These are phyloP conservation scores for Danio choprae DNA, from an alignment of 2,797 vertebrate species.

Conservation along the genomic window DNA sequence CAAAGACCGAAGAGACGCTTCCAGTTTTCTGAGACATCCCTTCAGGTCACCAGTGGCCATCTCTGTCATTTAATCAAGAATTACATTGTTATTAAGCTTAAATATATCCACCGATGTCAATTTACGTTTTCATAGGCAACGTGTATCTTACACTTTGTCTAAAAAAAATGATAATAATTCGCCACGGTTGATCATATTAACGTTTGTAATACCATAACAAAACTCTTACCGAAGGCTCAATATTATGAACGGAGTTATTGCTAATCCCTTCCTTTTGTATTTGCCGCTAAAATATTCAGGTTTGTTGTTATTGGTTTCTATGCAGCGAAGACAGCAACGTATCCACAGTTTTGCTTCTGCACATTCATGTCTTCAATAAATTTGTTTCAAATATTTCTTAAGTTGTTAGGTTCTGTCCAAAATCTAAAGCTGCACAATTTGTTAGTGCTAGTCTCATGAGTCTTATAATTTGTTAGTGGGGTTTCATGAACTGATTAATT, in stretches of 20 bases:
- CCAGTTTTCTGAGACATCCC: slow-evolving; percentile 87
- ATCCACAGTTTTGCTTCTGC: slow-evolving; percentile 14
- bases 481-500: not conserved
- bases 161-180: not conserved
- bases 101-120: not conserved
- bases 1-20: slow-evolving; percentile 83
- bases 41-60: slow-evolving; percentile 90
- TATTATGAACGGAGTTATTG: not conserved
- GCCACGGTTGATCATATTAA: not conserved
- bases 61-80: slow-evolving; percentile 24
- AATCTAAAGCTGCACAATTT: not conserved
- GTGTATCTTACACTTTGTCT: not conserved
- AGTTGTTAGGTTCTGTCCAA: not conserved
- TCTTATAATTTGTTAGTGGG: not conserved
- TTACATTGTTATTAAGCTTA: not conserved
- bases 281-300: slow-evolving; percentile 57
- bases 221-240: not conserved
- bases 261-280: not conserved
- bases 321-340: not conserved
- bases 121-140: not conserved
- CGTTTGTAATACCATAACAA: not conserved
- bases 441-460: too few species aligned
- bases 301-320: slow-evolving; percentile 63
- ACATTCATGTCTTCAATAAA: slow-evolving; percentile 51
- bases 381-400: not conserved